A percentile compares a stretch with the other conserved stretches of the same genome.
phyloP scores from a whole-genome alignment of 30 jellyfish, hydroid and myxozoan species.

The Euphysa ruthae region DNA sequence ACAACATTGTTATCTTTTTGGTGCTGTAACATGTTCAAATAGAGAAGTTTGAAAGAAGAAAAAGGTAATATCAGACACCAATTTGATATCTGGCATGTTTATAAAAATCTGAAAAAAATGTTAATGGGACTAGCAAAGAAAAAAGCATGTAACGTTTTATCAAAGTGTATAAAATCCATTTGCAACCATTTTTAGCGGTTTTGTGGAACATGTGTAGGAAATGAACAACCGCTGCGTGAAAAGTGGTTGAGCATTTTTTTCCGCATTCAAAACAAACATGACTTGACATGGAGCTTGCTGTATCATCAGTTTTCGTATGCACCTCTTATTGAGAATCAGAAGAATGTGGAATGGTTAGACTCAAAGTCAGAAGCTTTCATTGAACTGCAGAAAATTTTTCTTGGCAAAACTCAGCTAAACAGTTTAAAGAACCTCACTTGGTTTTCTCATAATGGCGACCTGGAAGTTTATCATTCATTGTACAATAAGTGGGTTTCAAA shows the following conservation, averaged over 20 bases:
- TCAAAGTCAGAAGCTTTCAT: constrained; percentile 25
- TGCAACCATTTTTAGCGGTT: constrained; percentile 32
- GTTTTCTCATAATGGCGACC: constrained; percentile 37
- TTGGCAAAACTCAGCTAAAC: background rate
- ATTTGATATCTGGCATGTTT: constrained; percentile 27
- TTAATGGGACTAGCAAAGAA: background rate
- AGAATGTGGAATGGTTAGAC: constrained; percentile 1
- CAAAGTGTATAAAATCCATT: constrained; percentile 8
- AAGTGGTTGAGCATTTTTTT: constrained; percentile 24
- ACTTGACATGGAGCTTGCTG: constrained; percentile 6
- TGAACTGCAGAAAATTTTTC: constrained; percentile 18
- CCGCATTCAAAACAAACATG: constrained; percentile 33
- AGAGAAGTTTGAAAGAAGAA: constrained; percentile 11
- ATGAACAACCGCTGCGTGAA: constrained; percentile 4
- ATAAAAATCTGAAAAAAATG: constrained; percentile 11
- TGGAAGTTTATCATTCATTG: no score
- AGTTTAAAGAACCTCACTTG: constrained; percentile 3
- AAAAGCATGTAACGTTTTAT: background rate
- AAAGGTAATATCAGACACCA: constrained; percentile 28
- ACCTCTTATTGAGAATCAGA: constrained; percentile 4
- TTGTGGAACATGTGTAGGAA: constrained; percentile 24
- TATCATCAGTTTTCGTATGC: constrained; percentile 9
- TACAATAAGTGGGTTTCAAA: constrained; percentile 24
- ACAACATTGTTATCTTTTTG: no score
- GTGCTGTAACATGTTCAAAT: constrained; percentile 24